Base-by-base conservation (phyloP, 92 coral and sea anemone species). In the Epizoanthus stellaris region DNA sequence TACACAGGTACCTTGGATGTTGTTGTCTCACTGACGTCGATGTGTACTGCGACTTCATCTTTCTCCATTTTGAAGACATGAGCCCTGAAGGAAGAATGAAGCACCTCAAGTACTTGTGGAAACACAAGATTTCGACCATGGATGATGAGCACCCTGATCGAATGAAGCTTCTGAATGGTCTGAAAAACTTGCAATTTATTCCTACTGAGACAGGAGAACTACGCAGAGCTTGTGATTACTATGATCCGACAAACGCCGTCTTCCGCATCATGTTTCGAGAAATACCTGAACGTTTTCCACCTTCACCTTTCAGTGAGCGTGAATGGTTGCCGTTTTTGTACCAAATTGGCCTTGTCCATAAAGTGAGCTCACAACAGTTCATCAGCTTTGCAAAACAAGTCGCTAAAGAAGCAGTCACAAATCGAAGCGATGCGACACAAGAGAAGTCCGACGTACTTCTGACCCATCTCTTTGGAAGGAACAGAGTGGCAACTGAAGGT, bases 41-140 rank as follows among this genome's bases (percentile, higher is more conserved):
- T 30, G 80, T 84, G 15, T 93, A 93, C 67, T 89, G 93, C 36
- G 86, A 85, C 7, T 75, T 89, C 16, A 91, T 93, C 10, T 91
- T 93, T 62, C 67, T 23, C 2, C n/a, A 82, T 5, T 89, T 93
- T 52, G 61, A 42, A 23, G 53, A 34, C 3, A 80, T 93, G 76
- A 52, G 77, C 15, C n/a, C 23, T 12, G 67, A 70, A 4, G 91
- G 52, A 3, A 81, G 88, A 77, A 6, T 93, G 3, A 70, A 19
- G 6, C 97, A 93, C 63, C 85, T 93, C 3, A 11, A 47, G 36
- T 72, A 79, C 76, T 71, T 89, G 45, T 91, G 87, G 0, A 30
- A 80, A 4, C 60, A 58, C 30, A 56, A 74, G 10, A 52, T 13
- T 57, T 0, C 11, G 2, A 56, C 4, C 21, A 16, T 61, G 67